Percentiles rank a stretch among this genome's conserved stretches.
phyloP scores from a whole-genome alignment of 2,113 vertebrate genomes.

The Hippotragus niger region DNA sequence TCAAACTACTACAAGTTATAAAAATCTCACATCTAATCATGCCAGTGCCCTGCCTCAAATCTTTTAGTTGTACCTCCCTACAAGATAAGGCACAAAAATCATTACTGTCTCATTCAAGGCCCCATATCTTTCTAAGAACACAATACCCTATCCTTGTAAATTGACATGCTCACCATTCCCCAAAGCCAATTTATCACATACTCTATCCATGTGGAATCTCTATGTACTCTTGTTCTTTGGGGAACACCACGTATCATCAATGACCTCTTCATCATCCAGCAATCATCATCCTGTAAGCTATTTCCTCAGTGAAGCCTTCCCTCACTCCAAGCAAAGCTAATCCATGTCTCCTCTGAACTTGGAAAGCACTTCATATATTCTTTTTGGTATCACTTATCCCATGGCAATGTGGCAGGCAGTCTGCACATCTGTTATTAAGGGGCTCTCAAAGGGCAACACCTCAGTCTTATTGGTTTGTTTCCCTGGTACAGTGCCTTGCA shows the following conservation, averaged over 20 bases:
- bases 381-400: constrained; percentile 9
- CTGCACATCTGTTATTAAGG: neutral
- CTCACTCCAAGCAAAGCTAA: constrained; percentile 25
- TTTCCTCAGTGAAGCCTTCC: neutral
- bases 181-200: constrained; percentile 16
- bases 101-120: neutral
- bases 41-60: neutral
- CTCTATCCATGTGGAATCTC: constrained; percentile 5
- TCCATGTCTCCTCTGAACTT: neutral
- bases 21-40: constrained; percentile 9
- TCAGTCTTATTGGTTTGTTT: neutral
- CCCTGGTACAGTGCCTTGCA: neutral
- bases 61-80: constrained; percentile 14
- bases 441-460: neutral
- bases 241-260: neutral
- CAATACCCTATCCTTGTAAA: neutral
- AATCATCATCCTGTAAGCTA: neutral
- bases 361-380: neutral
- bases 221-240: neutral
- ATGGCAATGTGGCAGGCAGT: neutral
- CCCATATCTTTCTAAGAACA: neutral
- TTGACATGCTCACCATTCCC: neutral
- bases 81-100: neutral
- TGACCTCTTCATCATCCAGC: neutral
- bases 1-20: neutral